These are phyloP conservation scores for Acheta domesticus DNA, from an alignment of 2,888 invertebrate species.

Conservation along the genomic window DNA sequence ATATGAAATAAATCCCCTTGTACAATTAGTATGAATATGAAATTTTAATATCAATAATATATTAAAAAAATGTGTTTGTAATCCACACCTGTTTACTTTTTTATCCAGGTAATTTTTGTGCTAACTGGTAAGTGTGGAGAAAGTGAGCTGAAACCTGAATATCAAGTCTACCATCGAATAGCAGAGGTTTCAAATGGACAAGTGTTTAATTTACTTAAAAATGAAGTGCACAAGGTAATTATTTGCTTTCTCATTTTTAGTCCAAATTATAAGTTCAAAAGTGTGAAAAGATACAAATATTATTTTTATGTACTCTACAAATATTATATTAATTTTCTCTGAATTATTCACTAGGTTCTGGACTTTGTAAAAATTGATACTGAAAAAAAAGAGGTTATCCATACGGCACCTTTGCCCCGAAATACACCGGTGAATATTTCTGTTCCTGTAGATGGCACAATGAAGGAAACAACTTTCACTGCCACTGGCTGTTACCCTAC, in stretches of 20 bases:
- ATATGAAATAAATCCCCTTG: too few relatives aligned
- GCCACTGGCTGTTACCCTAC: neutral
- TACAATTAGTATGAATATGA: too few relatives aligned
- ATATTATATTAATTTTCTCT: conserved; percentile 30
- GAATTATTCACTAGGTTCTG: neutral
- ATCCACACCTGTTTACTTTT: too few relatives aligned
- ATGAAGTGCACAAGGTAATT: conserved; percentile 63
- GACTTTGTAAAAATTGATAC: neutral
- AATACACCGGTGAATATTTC: neutral
- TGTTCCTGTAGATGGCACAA: neutral
- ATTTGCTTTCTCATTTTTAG: too few relatives aligned
- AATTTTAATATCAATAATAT: too few relatives aligned
- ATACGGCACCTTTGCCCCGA: neutral
- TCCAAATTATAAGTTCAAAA: too few relatives aligned
- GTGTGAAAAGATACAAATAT: too few relatives aligned
- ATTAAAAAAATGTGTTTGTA: too few relatives aligned
- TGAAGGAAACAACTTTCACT: neutral
- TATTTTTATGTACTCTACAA: too few relatives aligned
- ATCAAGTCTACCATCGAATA: conserved; percentile 65
- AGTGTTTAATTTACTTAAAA: conserved; percentile 66
- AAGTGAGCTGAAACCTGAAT: conserved; percentile 56
- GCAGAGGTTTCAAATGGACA: conserved; percentile 71
- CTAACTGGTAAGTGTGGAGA: conserved; percentile 66
- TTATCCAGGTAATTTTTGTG: conserved; percentile 64
- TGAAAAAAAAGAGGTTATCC: neutral